phyloP scores from a whole-genome alignment of 1,140 invertebrate genomes.

The Lasioglossum baleicum region DNA sequence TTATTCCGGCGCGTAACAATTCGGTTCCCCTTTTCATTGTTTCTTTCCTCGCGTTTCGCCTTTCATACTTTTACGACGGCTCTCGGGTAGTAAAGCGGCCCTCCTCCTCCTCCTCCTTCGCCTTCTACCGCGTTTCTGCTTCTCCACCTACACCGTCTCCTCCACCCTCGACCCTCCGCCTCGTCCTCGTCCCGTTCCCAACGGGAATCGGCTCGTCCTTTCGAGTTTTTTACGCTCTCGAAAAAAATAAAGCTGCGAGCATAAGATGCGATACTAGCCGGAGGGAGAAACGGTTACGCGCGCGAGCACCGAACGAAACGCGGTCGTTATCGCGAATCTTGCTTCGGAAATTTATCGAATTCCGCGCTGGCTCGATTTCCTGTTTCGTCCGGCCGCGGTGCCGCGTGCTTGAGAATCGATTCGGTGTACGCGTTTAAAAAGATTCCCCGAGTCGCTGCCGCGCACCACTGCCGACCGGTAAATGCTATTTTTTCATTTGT shows the following conservation, averaged over 20 bases:
- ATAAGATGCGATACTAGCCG: not conserved
- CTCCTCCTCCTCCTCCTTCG: not conserved
- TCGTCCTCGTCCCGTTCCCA: not conserved
- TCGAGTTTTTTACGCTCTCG: constrained; percentile 24
- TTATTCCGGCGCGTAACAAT: constrained; percentile 23
- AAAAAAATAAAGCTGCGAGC: constrained; percentile 19
- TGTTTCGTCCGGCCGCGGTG: constrained; percentile 23
- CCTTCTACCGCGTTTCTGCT: too few species aligned
- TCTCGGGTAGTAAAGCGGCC: constrained; percentile 12
- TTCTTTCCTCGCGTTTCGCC: constrained; percentile 29
- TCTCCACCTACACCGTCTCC: too few species aligned
- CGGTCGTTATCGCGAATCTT: constrained; percentile 7
- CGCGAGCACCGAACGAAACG: constrained; percentile 10
- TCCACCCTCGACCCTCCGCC: not conserved
- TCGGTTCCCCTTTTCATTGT: constrained; percentile 37
- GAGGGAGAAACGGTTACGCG: not conserved
- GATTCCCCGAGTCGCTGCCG: not conserved
- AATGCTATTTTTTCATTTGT: not conserved
- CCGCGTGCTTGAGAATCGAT: not conserved
- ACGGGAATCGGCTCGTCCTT: constrained; percentile 6
- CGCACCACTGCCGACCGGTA: not conserved
- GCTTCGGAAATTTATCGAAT: constrained; percentile 11
- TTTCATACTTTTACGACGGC: constrained; percentile 10
- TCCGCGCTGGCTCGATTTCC: not conserved
- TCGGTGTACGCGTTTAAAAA: not conserved